Conservation (phyloP, 2,113 vertebrate genomes). For the Sphaerodactylus townsendi region DNA sequence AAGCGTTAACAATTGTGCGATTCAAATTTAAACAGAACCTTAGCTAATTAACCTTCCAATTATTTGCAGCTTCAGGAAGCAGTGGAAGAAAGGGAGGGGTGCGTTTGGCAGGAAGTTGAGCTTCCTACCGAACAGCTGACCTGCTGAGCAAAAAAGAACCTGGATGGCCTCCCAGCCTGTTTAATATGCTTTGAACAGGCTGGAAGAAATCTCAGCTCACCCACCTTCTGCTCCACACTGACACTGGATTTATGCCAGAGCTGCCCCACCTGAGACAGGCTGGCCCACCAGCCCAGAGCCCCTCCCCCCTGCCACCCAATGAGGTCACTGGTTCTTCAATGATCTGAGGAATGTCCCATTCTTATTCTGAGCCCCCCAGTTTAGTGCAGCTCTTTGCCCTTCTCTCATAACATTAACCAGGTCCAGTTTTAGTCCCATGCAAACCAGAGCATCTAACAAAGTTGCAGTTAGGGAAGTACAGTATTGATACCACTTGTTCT, state of each 20-base stretch:
- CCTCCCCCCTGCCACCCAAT: no score
- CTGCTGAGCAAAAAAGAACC: not conserved
- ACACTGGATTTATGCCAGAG: not conserved
- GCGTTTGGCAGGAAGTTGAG: not conserved
- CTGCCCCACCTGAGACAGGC: not conserved
- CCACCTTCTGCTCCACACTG: not conserved
- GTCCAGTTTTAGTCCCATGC: not conserved
- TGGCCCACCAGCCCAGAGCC: not conserved
- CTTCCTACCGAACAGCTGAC: constrained; percentile 3
- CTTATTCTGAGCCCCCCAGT: not conserved
- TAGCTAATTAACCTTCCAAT: not conserved
- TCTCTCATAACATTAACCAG: not conserved
- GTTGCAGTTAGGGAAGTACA: not conserved
- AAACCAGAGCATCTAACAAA: not conserved
- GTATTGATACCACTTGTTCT: not conserved
- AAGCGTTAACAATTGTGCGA: not conserved
- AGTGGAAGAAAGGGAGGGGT: not conserved
- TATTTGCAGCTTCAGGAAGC: not conserved
- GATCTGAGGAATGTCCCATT: not conserved
- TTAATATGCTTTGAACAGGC: not conserved
- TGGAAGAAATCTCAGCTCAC: not conserved
- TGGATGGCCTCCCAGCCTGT: not conserved
- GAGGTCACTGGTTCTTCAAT: not conserved
- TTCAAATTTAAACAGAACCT: not conserved
- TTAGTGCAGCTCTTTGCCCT: not conserved